Conservation (phyloP, 2,113 vertebrate genomes). For the Oostethus manadensis region DNA sequence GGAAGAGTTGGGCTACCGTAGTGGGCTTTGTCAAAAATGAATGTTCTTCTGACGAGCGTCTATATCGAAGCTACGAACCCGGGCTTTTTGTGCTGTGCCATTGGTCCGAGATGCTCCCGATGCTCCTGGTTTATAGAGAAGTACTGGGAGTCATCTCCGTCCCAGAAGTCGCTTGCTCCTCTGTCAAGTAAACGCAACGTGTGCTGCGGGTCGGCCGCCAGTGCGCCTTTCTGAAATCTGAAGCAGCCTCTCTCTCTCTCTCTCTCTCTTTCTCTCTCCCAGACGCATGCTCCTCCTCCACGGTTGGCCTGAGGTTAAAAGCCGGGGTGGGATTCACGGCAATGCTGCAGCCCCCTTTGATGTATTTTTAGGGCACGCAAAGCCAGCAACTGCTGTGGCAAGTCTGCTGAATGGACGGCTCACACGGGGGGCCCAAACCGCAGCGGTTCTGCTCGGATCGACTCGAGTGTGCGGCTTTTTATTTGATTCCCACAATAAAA, state of each 20-base stretch:
- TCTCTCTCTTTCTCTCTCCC: slow-evolving; percentile 33
- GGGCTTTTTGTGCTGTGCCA: slow-evolving; percentile 23
- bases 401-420: slow-evolving; percentile 2
- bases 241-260: slow-evolving; percentile 32
- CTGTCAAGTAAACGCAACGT: slow-evolving; percentile 19
- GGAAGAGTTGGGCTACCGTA: slow-evolving; percentile 1
- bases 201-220: slow-evolving; percentile 28
- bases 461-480: no score
- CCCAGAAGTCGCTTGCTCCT: slow-evolving; percentile 27
- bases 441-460: background rate
- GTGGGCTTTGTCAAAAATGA: background rate
- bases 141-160: slow-evolving; percentile 29
- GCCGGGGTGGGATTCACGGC: slow-evolving; percentile 62
- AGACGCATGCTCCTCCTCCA: slow-evolving; percentile 62
- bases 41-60: slow-evolving; percentile 9
- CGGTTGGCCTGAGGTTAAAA: slow-evolving; percentile 60
- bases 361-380: slow-evolving; percentile 68
- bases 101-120: slow-evolving; percentile 16
- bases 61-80: slow-evolving; percentile 7
- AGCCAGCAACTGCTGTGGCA: slow-evolving; percentile 39
- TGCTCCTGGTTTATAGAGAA: slow-evolving; percentile 1
- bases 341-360: slow-evolving; percentile 57
- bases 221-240: slow-evolving; percentile 60
- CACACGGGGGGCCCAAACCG: slow-evolving; percentile 9
- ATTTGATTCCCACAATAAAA: no score